These are phyloP conservation scores for Perccottus glenii DNA, from an alignment of 2,113 vertebrate species.

Conservation along the genomic window DNA sequence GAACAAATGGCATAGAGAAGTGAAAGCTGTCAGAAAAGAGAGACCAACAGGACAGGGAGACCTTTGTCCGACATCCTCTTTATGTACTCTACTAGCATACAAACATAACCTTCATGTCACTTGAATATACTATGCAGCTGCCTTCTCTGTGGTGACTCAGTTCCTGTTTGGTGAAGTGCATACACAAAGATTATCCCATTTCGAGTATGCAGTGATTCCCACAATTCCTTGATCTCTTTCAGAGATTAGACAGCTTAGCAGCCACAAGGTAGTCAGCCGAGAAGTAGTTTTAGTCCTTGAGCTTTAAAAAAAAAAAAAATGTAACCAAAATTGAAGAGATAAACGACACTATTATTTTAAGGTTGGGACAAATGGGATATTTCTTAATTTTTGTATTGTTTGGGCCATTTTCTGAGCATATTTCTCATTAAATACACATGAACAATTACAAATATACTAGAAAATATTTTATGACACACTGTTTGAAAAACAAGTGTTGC, in stretches of 20 bases:
- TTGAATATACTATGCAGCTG: slow-evolving; percentile 63
- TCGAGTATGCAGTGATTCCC: not conserved
- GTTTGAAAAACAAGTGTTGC: not conserved
- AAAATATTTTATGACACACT: not conserved
- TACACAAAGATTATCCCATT: not conserved
- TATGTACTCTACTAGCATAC: slow-evolving; percentile 6
- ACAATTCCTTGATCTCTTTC: slow-evolving; percentile 18
- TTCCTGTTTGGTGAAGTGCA: slow-evolving; percentile 11
- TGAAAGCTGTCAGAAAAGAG: slow-evolving; percentile 50
- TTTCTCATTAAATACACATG: not conserved
- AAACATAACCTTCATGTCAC: slow-evolving; percentile 22
- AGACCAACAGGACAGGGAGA: slow-evolving; percentile 60
- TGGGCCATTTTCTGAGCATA: too few species aligned
- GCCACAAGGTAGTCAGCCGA: not conserved
- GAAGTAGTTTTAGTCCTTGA: not conserved
- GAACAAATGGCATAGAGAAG: slow-evolving; percentile 41
- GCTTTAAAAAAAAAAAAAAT: not conserved
- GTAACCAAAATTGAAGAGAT: too few species aligned
- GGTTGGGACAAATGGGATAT: too few species aligned
- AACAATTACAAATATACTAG: not conserved
- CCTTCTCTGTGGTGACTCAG: slow-evolving; percentile 40
- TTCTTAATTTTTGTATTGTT: too few species aligned
- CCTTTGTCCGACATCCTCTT: slow-evolving; percentile 64
- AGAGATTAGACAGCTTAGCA: slow-evolving; percentile 55
- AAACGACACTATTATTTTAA: too few species aligned